These are phyloP conservation scores for Saimiri boliviensis DNA, from an alignment of 2,113 vertebrate species.

Conservation along the genomic window DNA sequence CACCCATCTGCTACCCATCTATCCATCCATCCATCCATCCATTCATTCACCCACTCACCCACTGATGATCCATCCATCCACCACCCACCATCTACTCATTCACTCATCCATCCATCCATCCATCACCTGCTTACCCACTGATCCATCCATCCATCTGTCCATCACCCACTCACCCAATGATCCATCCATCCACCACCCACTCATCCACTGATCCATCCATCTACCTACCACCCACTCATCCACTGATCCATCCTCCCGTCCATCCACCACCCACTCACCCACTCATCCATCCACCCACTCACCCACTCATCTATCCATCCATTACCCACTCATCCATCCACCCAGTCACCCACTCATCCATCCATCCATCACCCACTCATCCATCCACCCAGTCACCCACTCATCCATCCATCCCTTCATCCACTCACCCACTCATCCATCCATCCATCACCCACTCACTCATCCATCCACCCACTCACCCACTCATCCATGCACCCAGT, in stretches of 20 bases:
- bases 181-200: not conserved
- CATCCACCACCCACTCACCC: not conserved
- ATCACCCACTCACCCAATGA: not conserved
- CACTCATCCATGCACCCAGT: not conserved
- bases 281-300: not conserved
- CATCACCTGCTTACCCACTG: not conserved
- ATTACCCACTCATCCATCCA: not conserved
- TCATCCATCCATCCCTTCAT: not conserved
- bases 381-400: not conserved
- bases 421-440: not conserved
- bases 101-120: not conserved
- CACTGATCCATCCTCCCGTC: too few relatives aligned
- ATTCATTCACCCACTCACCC: not conserved
- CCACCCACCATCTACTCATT: not conserved
- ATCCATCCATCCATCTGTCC: too few relatives aligned
- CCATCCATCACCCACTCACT: too few relatives aligned
- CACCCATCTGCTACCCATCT: not conserved
- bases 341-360: rapidly evolving
- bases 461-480: not conserved
- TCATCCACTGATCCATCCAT: not conserved
- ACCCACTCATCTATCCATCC: not conserved
- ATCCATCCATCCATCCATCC: not conserved
- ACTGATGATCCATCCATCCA: not conserved
- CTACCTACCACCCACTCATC: not conserved
- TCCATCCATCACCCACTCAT: not conserved